Evolutionary conservation across 2,113 vertebrate genomes (phyloP), one percentile per base, ranked within the genome.

Genomic region (Myanophis thanlyinensis): DNA sequence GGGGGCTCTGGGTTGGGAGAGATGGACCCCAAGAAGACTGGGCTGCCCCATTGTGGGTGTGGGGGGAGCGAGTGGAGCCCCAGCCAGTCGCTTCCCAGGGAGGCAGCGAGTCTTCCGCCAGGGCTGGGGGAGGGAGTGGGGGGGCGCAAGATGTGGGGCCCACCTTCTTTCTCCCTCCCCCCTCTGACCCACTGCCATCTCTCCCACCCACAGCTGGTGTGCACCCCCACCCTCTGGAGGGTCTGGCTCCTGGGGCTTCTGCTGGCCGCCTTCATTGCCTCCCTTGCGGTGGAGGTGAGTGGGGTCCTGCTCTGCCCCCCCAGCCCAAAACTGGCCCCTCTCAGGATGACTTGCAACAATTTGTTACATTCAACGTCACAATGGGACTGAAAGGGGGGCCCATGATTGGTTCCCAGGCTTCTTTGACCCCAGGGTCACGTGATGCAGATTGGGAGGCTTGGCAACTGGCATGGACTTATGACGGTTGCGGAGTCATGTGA

Each of bases 241-340:
- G 89, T 97, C 92, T 97, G 96, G 94, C 95, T 98, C 46, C 62
- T 98, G 22, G 30, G 95, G 48, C 97, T 98, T 97, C 96, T 98
- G 40, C 80, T 93, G 93, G 95, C 97, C 93, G 96, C 97, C 92
- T 93, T 98, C 23, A 90, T 95, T 0, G 95, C 97, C 93, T 97
- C 97, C 59, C 89, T 98, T 9, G 0, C 96, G 10, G 95, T 97
- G 0, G 98, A 98, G 98, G 98, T 98, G 91, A 96, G 97, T 90
- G 51, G 27, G 22, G 12, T 85, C 27, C 49, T 52, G 18, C 27
- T 30, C 2, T 12, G 6, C n/a, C 56, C 56, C 25, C 18, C 1
- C 11, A 3, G 86, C 48, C 5, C 0, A 8, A 49, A 18, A 3
- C 9, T 40, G 0, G 20, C 44, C 35, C 25, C 40, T 4, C 27